Evolutionary conservation across 2,797 vertebrate genomes (phyloP).

Genomic region (Pseudochirops cupreus): DNA sequence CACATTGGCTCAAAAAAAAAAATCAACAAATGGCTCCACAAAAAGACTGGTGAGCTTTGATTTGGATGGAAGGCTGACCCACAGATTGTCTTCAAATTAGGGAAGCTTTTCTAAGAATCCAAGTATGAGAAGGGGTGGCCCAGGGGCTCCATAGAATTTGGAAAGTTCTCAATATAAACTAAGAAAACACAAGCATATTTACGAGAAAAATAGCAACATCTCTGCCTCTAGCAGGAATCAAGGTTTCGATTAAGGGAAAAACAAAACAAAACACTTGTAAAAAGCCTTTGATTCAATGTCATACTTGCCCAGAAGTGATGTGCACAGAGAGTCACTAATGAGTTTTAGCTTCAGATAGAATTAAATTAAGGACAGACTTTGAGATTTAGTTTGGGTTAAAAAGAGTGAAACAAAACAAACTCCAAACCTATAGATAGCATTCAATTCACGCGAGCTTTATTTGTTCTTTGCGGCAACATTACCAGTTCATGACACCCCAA

Average conservation of each 20-base stretch:
- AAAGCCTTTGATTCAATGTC: constrained; percentile 58
- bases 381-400: constrained; percentile 62
- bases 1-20: not conserved
- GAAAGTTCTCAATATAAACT: not conserved
- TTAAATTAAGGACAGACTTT: constrained; percentile 34
- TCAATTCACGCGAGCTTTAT: constrained; percentile 61
- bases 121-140: not conserved
- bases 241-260: not conserved
- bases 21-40: not conserved
- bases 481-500: constrained; percentile 31
- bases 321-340: constrained; percentile 55
- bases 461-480: constrained; percentile 35
- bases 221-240: not conserved
- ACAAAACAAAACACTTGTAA: constrained; percentile 48
- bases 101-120: not conserved
- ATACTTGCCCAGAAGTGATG: constrained; percentile 59
- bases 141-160: not conserved
- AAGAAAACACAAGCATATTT: not conserved
- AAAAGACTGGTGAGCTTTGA: not conserved
- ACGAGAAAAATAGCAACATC: constrained; percentile 24
- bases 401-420: not conserved
- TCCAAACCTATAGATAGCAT: constrained; percentile 45
- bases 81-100: not conserved
- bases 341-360: constrained; percentile 64
- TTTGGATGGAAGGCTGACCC: not conserved